These are phyloP conservation scores for Phalanger gymnotis DNA, from an alignment of 2,797 vertebrate genomes.

Conservation along the genomic window DNA sequence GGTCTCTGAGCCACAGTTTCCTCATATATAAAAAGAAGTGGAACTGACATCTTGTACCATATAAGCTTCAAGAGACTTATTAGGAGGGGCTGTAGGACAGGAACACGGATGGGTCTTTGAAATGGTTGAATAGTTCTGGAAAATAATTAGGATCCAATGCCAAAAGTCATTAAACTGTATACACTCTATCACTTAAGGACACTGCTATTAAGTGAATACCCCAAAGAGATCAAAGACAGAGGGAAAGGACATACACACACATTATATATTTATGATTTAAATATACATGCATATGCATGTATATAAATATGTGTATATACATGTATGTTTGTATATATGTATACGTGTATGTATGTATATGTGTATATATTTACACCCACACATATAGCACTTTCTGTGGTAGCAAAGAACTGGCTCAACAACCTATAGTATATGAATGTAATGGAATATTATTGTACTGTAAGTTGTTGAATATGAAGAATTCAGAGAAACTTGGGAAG, in stretches of 20 bases:
- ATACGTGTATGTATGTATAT: background rate
- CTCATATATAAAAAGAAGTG: background rate
- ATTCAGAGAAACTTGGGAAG: background rate
- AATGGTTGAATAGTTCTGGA: background rate
- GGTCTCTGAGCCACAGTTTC: background rate
- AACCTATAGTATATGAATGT: background rate
- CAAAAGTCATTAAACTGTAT: background rate
- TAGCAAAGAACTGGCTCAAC: background rate
- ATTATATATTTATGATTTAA: too few species aligned
- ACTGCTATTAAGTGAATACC: background rate
- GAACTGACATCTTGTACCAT: background rate
- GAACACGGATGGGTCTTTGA: background rate
- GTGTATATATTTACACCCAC: accelerated
- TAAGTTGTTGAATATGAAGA: background rate
- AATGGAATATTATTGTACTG: background rate
- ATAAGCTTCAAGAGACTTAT: background rate
- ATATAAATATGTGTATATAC: too few species aligned
- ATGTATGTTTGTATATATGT: too few species aligned
- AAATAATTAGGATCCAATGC: background rate
- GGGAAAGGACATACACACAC: background rate
- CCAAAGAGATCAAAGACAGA: background rate
- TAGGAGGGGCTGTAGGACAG: background rate
- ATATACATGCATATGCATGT: too few species aligned
- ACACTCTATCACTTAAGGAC: background rate
- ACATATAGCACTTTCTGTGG: background rate